Base-by-base conservation (phyloP, 2,797 vertebrate species). In the Coluber constrictor region DNA sequence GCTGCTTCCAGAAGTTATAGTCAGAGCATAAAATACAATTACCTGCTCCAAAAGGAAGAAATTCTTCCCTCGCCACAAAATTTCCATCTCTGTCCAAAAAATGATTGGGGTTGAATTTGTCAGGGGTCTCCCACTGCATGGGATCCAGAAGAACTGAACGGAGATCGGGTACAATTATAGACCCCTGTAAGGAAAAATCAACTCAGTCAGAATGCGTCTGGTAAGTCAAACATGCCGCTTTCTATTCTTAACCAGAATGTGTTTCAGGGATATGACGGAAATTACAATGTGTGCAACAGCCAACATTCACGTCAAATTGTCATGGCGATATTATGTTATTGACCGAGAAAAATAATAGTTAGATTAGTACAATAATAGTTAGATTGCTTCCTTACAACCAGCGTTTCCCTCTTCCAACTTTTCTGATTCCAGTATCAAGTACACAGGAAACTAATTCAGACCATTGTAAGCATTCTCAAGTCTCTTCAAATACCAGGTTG, bases 11-110 rank as follows among this genome's bases (percentile, higher is more conserved):
- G 70, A 9, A 15, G 66, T 70, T 16, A 70, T 32, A n/a, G 29
- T 66, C n/a, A 66, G 63, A 32, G n/a, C n/a, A 6, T 13, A 32
- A 32, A 70, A 32, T 27, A 29, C 9, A 27, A 3, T 56, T 88
- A 95, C 96, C 95, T 91, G 94, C 90, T 54, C 95, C 95, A 86
- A 96, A 96, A n/a, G 91, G 93, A 74, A 96, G 88, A 63, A 95
- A 96, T 20, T 93, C 95, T 29, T 95, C 94, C 1, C 47, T 95
- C 86, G 32, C 59, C 57, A 92, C 29, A 47, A 95, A 96, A 23
- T 94, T 93, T 92, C 95, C 96, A 43, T 93, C 86, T 43, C 94
- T 93, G 66, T 95, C 94, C 92, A 96, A 94, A 60, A 97, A 95
- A 87, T 96, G 94, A 89, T 94, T 55, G 0, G 94, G 92, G 63